phyloP scores from a whole-genome alignment of 1,140 invertebrate species.

The Drosophila sechellia region DNA sequence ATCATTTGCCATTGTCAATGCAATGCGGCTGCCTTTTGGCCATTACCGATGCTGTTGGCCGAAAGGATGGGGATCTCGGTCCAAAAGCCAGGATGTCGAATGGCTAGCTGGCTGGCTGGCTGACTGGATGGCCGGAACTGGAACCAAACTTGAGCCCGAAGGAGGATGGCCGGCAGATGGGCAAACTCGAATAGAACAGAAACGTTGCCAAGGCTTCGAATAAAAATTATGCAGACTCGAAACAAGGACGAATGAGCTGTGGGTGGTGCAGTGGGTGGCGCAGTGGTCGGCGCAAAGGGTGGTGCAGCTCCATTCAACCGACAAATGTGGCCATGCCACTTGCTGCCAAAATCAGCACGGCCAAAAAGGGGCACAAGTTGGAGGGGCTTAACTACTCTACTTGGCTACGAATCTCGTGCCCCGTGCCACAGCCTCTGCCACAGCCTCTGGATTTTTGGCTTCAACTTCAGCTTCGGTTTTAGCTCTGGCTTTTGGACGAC shows the following conservation, averaged over 20 bases:
- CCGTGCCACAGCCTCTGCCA: too few species aligned
- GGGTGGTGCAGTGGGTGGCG: conserved; percentile 2
- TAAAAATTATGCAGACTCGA: conserved; percentile 79
- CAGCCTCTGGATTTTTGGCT: conserved; percentile 22
- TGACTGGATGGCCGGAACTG: conserved; percentile 6
- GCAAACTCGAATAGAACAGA: conserved; percentile 21
- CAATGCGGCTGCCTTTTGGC: conserved; percentile 46
- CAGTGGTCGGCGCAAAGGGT: conserved; percentile 3
- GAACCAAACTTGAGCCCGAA: conserved; percentile 11
- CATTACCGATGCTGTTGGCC: conserved; percentile 5
- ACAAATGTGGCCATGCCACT: conserved; percentile 80
- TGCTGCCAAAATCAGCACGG: conserved; percentile 77
- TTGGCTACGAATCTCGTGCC: conserved; percentile 41
- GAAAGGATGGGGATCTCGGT: neutral
- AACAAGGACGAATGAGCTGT: conserved; percentile 24
- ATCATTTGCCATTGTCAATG: conserved; percentile 79
- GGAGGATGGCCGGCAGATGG: conserved; percentile 21
- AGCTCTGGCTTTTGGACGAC: conserved; percentile 26
- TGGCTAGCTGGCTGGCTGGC: too few species aligned
- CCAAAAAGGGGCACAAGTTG: neutral
- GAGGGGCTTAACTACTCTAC: conserved; percentile 28
- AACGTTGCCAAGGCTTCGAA: conserved; percentile 66
- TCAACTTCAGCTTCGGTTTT: conserved; percentile 44
- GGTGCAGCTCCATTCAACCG: conserved; percentile 58
- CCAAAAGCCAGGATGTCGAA: neutral